phyloP scores from a whole-genome alignment of 2,113 vertebrate species.

The Trematocara marginatum region DNA sequence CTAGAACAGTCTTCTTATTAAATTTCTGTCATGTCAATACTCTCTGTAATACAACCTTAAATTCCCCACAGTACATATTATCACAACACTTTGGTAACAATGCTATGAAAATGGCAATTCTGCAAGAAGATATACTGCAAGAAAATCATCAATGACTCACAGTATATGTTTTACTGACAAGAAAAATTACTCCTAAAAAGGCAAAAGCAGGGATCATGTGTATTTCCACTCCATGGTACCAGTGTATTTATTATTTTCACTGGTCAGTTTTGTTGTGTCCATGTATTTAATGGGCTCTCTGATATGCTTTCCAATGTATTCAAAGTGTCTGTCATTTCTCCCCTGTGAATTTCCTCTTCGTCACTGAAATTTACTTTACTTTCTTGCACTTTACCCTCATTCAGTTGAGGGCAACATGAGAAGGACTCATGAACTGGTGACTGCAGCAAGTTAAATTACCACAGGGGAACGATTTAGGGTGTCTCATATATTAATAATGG shows the following conservation, averaged over 20 bases:
- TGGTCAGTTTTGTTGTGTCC: not conserved
- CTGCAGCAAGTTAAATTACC: not conserved
- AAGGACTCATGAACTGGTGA: not conserved
- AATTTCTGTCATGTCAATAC: not conserved
- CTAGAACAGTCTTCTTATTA: not conserved
- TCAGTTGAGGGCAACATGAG: not conserved
- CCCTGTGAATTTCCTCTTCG: not conserved
- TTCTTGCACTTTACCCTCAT: not conserved
- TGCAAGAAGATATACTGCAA: not conserved
- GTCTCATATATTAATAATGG: not conserved
- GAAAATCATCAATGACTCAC: not conserved
- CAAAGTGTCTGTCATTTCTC: not conserved
- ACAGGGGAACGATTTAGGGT: not conserved
- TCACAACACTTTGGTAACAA: not conserved
- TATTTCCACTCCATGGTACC: not conserved
- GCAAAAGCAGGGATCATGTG: not conserved
- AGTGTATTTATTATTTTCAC: not conserved
- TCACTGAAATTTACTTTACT: not conserved
- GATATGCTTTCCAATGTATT: not conserved
- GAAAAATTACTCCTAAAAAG: not conserved
- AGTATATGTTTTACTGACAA: not conserved
- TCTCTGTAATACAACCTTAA: not conserved
- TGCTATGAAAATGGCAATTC: not conserved
- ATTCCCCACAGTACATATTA: not conserved
- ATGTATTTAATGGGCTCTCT: not conserved